Evolutionary conservation across 2,113 vertebrate genomes (phyloP).

Genomic region (Pterocles burchelli): DNA sequence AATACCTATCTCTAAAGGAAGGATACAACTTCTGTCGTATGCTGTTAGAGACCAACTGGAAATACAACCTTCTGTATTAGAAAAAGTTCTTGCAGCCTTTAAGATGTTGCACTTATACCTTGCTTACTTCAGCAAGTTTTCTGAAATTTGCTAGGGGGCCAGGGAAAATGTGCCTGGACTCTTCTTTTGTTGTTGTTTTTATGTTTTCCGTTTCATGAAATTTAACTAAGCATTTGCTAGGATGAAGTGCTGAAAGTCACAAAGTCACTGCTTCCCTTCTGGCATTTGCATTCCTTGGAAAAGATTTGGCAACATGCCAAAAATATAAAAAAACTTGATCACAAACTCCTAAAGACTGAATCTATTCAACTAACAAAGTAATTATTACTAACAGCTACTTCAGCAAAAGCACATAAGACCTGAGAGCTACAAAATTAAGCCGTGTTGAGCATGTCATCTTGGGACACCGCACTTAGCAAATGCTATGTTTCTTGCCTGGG

Average conservation of each 20-base stretch:
- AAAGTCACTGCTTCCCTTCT: not conserved
- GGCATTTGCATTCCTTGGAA: not conserved
- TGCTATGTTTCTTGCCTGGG: not conserved
- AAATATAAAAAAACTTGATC: not conserved
- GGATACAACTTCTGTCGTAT: not conserved
- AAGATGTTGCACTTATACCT: not conserved
- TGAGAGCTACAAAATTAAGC: not conserved
- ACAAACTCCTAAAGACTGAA: not conserved
- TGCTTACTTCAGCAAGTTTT: not conserved
- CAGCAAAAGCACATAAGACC: too few relatives aligned
- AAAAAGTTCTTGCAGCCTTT: not conserved
- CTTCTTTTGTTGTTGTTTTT: not conserved
- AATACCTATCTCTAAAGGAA: not conserved
- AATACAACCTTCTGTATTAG: not conserved
- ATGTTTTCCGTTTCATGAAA: not conserved
- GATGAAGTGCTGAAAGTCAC: not conserved
- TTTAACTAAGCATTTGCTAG: not conserved
- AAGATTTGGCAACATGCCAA: not conserved
- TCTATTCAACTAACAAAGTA: not conserved
- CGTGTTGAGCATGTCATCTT: not conserved
- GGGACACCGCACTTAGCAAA: not conserved
- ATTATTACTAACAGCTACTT: not conserved
- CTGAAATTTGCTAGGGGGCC: not conserved
- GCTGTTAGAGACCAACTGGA: not conserved
- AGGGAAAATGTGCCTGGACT: not conserved